Conservation (phyloP, 35 echinoderm and acorn worm species). For the Heliocidaris erythrogramma region DNA sequence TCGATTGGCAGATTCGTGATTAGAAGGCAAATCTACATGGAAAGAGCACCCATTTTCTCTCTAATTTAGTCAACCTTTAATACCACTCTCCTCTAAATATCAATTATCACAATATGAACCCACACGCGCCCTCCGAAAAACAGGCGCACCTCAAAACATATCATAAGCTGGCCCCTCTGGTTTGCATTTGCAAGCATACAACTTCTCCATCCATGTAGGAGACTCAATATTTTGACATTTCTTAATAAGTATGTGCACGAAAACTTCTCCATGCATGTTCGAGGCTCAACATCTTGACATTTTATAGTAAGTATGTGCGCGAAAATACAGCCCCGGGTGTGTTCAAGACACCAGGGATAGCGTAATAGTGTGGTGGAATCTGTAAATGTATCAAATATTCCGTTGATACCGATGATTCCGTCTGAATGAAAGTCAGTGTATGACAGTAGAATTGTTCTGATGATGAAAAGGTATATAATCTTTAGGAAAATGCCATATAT, state of each 20-base stretch:
- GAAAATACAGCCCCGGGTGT: background rate
- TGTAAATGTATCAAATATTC: background rate
- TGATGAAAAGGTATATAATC: no score
- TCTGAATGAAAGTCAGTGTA: no score
- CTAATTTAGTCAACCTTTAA: no score
- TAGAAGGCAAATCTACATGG: no score
- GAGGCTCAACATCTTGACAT: background rate
- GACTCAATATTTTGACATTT: background rate
- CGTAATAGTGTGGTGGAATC: background rate
- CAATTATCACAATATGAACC: background rate
- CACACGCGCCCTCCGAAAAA: background rate
- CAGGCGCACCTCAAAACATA: background rate
- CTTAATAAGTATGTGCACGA: background rate
- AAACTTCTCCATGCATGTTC: background rate
- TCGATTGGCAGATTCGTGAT: no score
- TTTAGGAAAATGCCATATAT: no score
- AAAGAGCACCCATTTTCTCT: no score
- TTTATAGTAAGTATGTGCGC: background rate
- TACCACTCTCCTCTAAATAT: background rate
- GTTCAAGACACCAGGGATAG: background rate
- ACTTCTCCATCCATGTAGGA: background rate
- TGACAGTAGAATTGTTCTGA: no score
- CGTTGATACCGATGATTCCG: no score
- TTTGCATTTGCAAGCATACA: background rate
- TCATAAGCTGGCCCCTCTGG: background rate